phyloP scores from a whole-genome alignment of 1,140 invertebrate species.

The Drosophila mojavensis region DNA sequence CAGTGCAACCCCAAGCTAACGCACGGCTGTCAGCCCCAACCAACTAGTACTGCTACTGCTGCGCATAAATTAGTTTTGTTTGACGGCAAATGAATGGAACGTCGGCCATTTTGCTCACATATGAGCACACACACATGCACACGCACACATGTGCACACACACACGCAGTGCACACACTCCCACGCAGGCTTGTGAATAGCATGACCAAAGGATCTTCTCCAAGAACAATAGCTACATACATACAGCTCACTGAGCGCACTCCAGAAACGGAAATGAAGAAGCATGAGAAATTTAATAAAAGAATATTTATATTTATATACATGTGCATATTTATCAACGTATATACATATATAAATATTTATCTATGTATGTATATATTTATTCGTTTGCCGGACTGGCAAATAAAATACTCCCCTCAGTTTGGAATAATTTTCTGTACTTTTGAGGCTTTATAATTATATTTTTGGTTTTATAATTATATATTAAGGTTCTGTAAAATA shows the following conservation, averaged over 20 bases:
- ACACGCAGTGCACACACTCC: background rate
- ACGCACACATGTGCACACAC: background rate
- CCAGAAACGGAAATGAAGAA: background rate
- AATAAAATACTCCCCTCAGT: too few relatives aligned
- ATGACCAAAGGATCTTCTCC: constrained; percentile 29
- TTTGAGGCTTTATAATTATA: too few relatives aligned
- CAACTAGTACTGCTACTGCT: constrained; percentile 10
- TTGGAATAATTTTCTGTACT: too few relatives aligned
- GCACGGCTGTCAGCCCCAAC: background rate
- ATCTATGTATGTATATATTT: too few relatives aligned
- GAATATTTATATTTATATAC: background rate
- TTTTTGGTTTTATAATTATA: too few relatives aligned
- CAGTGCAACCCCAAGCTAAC: background rate
- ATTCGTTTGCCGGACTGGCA: too few relatives aligned
- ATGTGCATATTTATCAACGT: too few relatives aligned
- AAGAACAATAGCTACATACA: background rate
- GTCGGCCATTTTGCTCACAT: constrained; percentile 62
- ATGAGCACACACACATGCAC: constrained; percentile 34
- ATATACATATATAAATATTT: too few relatives aligned
- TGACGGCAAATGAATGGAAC: constrained; percentile 60
- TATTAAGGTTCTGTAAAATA: too few relatives aligned
- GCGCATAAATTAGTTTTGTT: constrained; percentile 73
- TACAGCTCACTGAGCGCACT: background rate
- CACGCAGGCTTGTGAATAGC: background rate
- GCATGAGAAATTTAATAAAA: background rate